Percentiles rank a stretch among this genome's conserved stretches.
Conservation (phyloP, 92 coral and sea anemone species). For the Actinostola sp. region DNA sequence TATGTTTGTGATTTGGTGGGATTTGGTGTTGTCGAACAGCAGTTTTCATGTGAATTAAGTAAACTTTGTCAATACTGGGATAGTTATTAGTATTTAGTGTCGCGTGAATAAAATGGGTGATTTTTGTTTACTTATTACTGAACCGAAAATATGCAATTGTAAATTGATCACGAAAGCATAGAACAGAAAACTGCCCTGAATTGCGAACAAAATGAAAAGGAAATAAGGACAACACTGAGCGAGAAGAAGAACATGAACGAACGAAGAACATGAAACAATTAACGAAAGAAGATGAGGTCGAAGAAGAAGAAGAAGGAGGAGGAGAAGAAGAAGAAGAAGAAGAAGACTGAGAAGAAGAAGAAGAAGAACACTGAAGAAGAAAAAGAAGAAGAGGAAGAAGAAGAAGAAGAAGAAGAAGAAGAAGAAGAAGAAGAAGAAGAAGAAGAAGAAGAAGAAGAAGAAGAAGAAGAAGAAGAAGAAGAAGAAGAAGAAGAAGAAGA, state of each 20-base stretch:
- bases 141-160: too few relatives aligned
- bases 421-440: neutral
- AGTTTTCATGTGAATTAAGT: neutral
- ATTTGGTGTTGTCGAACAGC: too few relatives aligned
- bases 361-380: slow-evolving; percentile 1
- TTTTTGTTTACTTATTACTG: too few relatives aligned
- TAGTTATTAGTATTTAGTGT: too few relatives aligned
- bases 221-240: neutral
- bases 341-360: neutral
- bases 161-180: too few relatives aligned
- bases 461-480: too few relatives aligned
- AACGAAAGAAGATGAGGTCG: neutral
- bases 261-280: neutral
- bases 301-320: neutral
- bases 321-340: neutral
- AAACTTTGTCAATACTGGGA: too few relatives aligned
- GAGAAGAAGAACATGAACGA: neutral
- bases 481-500: too few relatives aligned
- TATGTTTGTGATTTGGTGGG: neutral
- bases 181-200: too few relatives aligned
- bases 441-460: too few relatives aligned
- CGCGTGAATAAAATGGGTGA: too few relatives aligned
- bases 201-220: too few relatives aligned
- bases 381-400: neutral
- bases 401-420: neutral